Evolutionary conservation across 2,113 vertebrate species (phyloP).

Genomic region (Tragelaphus strepsiceros): DNA sequence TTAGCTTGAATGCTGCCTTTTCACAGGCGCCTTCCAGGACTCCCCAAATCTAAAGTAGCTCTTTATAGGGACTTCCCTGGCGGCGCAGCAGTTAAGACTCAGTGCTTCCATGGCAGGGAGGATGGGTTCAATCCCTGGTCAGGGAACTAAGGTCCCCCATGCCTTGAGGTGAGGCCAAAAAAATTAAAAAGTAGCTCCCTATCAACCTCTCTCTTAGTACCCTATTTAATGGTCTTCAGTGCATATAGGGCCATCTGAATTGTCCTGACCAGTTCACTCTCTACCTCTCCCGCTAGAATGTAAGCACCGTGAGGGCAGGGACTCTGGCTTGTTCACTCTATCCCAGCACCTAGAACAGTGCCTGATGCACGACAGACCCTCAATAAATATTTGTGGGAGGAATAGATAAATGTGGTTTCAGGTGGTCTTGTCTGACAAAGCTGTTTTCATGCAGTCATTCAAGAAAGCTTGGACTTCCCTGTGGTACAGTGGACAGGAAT

Average conservation of each 20-base stretch:
- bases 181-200: neutral
- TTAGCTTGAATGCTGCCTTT: neutral
- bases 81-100: neutral
- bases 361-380: neutral
- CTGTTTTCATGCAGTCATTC: neutral
- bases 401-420: neutral
- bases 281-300: neutral
- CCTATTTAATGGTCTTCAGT: neutral
- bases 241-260: neutral
- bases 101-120: neutral
- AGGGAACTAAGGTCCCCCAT: neutral
- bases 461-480: neutral
- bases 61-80: neutral
- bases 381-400: neutral
- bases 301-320: neutral
- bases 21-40: constrained; percentile 72
- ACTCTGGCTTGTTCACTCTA: neutral
- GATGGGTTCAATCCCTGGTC: neutral
- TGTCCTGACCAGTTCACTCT: neutral
- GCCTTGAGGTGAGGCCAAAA: neutral
- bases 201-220: neutral
- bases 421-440: neutral
- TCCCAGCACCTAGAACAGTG: neutral
- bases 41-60: neutral
- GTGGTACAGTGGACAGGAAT: neutral